Evolutionary conservation across 2,888 invertebrate species (phyloP), one percentile per base, ranked within the genome.

Genomic region (Xanthia icteritia): DNA sequence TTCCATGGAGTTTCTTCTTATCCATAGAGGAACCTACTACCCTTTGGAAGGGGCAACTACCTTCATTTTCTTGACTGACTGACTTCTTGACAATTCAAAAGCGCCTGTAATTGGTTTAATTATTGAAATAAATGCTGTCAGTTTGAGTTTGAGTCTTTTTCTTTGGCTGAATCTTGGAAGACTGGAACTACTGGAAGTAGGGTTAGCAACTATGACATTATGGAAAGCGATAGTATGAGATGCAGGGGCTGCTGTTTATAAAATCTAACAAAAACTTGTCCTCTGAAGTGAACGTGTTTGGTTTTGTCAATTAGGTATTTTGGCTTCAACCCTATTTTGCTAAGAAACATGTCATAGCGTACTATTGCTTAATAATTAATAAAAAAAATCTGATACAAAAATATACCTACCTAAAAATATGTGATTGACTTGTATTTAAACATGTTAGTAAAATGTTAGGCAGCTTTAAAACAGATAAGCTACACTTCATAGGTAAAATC

Each of bases 401-500:
- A 23, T 23, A 23, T 23, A 31, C 8, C 13, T 31, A 15, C 5
- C 15, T 45, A 66, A 3, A 23, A 56, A 54, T 17, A n/a, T 9
- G 15, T 45, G 78, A 79, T 64, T 39, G 77, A 48, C 61, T 66
- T 82, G 51, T 64, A 45, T 76, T 48, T 66, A 76, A 39, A 77
- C 45, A 61, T 61, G 65, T 61, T 77, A 15, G 23, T 77, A 77
- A n/a, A 54, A 83, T 81, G 66, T 84, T 79, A 71, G 48, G n/a
- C 64, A 60, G 77, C n/a, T 60, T 77, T 54, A 68, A 27, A 68
- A 83, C 64, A 82, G 45, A n/a, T 65, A 60, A 60, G 76, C 31
- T 15, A 58, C 23, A 65, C 65, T 64, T 60, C 36, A 36, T 51
- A 45, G 42, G 45, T n/a, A 63, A 48, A n/a, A 61, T 54, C 31